Conservation (phyloP, 2,888 invertebrate species). For the Ophion ventricosus region DNA sequence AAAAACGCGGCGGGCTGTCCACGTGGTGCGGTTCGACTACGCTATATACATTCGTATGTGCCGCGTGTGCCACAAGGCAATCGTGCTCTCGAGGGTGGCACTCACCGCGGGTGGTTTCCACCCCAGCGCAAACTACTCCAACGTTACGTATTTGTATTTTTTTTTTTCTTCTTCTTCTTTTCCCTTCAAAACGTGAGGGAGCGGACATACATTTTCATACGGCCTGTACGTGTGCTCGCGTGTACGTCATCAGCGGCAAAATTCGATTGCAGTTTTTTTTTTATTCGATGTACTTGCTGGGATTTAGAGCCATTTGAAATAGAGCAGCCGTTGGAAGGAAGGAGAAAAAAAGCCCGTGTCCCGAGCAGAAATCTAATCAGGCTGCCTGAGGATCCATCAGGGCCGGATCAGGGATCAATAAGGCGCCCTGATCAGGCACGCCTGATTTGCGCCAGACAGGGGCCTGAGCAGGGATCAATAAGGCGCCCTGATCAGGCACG, state of each 20-base stretch:
- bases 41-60: not conserved
- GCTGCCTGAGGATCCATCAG: no score
- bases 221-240: not conserved
- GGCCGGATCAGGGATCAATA: no score
- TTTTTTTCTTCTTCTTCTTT: not conserved
- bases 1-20: constrained; percentile 61
- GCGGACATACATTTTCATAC: not conserved
- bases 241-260: not conserved
- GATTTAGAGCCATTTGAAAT: no score
- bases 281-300: not conserved
- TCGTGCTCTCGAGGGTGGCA: constrained; percentile 59
- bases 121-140: constrained; percentile 27
- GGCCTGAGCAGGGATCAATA: no score
- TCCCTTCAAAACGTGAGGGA: constrained; percentile 1
- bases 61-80: constrained; percentile 25
- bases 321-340: no score
- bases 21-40: constrained; percentile 23
- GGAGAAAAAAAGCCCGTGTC: no score
- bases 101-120: constrained; percentile 49
- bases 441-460: no score
- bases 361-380: no score
- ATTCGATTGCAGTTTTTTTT: not conserved
- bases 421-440: no score
- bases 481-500: no score
- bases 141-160: constrained; percentile 15